Evolutionary conservation across 2,113 vertebrate genomes (phyloP), one percentile per base, ranked within the genome.

Genomic region (Cricetomys ansorgei): DNA sequence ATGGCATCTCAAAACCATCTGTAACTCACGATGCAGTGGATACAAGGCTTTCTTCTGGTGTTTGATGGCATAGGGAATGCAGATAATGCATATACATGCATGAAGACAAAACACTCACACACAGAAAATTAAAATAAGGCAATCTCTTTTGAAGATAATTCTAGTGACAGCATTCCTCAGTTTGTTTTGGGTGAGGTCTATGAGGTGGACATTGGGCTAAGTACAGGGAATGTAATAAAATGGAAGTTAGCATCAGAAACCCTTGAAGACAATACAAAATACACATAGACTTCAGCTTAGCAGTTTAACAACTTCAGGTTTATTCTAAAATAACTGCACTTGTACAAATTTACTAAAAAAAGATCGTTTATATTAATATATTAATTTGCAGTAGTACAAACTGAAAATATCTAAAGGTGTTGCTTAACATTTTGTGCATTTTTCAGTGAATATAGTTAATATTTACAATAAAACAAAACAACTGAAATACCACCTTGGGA

Each of bases 191-290:
- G 23, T 76, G 37, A 50, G 37, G n/a, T 59, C 45, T 91, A 29
- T 77, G 37, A 79, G 16, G 17, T 69, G 1, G 34, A 15, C 12
- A 3, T 50, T 57, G 17, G 9, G 4, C 55, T 89, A 3, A 43
- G 7, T 23, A 55, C 12, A 73, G 31, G 11, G 8, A 83, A 86
- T 16, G 0, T 27, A 69, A 84, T 96, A 67, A 84, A 67, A 88
- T 69, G 23, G 67, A 53, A 76, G 21, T 59, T 84, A 69, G 7
- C 17, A 69, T 92, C 17, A 50, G 57, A 94, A 9, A 21, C 65
- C 89, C 94, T 75, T 88, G 45, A 72, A 89, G 53, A 76, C 13
- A 85, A 67, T 94, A 62, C 81, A 77, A 92, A n/a, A 17, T 81
- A 25, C 7, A 13, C 4, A n/a, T 29, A 59, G 3, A 3, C 3